phyloP scores from a whole-genome alignment of 2,797 vertebrate genomes.

The Betta splendens region DNA sequence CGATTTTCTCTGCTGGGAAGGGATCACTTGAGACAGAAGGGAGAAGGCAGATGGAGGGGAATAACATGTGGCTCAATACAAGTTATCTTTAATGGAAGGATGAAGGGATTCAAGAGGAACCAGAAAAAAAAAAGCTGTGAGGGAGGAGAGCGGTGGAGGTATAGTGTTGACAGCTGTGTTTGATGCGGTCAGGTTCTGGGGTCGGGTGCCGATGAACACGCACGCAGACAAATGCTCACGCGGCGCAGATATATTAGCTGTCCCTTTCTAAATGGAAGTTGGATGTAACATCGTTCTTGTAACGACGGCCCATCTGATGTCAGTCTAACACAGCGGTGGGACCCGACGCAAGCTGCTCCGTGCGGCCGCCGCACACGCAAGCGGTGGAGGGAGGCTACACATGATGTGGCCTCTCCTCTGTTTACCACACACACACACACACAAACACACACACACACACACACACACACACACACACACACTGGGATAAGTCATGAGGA shows the following conservation, averaged over 20 bases:
- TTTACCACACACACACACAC: too few relatives aligned
- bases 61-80: slow-evolving; percentile 72
- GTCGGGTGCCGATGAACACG: slow-evolving; percentile 66
- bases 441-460: slow-evolving; percentile 26
- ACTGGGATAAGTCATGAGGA: slow-evolving; percentile 77
- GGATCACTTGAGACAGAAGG: slow-evolving; percentile 61
- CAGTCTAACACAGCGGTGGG: slow-evolving; percentile 71
- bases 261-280: slow-evolving; percentile 69
- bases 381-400: slow-evolving; percentile 40
- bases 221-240: slow-evolving; percentile 53
- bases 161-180: slow-evolving; percentile 78
- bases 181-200: slow-evolving; percentile 64
- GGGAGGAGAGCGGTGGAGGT: slow-evolving; percentile 11
- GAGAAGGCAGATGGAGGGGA: slow-evolving; percentile 49
- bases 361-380: slow-evolving; percentile 44
- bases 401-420: slow-evolving; percentile 23
- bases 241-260: slow-evolving; percentile 50
- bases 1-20: slow-evolving; percentile 74
- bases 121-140: slow-evolving; percentile 13
- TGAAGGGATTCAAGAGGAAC: slow-evolving; percentile 31
- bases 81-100: slow-evolving; percentile 73
- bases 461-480: slow-evolving; percentile 42
- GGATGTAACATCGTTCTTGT: slow-evolving; percentile 74
- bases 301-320: slow-evolving; percentile 75
- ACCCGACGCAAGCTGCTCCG: slow-evolving; percentile 72